Conservation (phyloP, 1,140 invertebrate genomes). For the Ceratina australensis region DNA sequence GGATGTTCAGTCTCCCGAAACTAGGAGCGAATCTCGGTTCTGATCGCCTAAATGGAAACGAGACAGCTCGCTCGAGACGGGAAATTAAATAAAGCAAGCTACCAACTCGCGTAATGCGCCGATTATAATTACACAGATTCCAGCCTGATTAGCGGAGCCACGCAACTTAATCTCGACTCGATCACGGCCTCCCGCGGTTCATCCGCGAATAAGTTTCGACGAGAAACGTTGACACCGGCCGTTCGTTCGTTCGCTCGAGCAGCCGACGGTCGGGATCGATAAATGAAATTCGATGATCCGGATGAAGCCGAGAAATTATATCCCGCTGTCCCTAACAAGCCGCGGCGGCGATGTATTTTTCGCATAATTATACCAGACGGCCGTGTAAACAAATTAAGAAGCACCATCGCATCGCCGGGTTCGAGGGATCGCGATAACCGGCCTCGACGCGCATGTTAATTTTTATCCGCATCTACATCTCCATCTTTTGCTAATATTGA, state of each 20-base stretch:
- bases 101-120: background rate
- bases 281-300: conserved; percentile 4
- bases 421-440: conserved; percentile 27
- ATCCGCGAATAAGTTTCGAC: background rate
- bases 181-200: background rate
- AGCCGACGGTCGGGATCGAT: background rate
- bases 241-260: too few relatives aligned
- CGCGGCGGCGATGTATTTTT: background rate
- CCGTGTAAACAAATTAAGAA: conserved; percentile 45
- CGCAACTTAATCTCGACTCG: background rate
- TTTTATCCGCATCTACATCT: conserved; percentile 34
- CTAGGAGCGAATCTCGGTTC: too few relatives aligned
- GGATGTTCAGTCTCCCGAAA: too few relatives aligned
- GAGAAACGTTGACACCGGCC: background rate
- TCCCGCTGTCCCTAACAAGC: conserved; percentile 10
- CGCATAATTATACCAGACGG: conserved; percentile 27
- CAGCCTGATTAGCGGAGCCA: background rate
- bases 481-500: conserved; percentile 46
- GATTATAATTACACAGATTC: conserved; percentile 22
- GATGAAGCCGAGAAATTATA: conserved; percentile 28
- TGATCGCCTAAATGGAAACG: too few relatives aligned
- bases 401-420: conserved; percentile 7
- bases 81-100: background rate
- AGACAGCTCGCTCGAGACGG: background rate
- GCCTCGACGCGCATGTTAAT: conserved; percentile 38